These are phyloP conservation scores for Synanceia verrucosa DNA, from an alignment of 2,797 vertebrate species.

Conservation along the genomic window DNA sequence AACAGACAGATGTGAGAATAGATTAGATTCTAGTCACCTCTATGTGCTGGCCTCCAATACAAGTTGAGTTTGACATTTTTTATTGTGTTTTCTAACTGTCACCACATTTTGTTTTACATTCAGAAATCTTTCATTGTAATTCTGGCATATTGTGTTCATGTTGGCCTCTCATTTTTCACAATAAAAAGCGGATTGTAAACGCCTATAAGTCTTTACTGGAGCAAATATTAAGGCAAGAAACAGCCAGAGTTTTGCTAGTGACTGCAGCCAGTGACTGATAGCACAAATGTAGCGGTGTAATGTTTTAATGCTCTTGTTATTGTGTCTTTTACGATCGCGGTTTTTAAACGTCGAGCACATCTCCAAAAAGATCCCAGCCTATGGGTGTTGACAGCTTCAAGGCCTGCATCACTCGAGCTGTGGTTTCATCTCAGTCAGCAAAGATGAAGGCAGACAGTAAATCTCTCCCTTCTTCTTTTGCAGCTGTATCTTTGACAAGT, in stretches of 20 bases:
- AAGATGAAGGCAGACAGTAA: constrained; percentile 36
- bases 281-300: not conserved
- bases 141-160: not conserved
- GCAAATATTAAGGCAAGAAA: constrained; percentile 12
- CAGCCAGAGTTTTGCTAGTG: not conserved
- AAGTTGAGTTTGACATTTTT: too few species aligned
- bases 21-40: not conserved
- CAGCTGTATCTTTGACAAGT: not conserved
- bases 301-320: constrained; percentile 40
- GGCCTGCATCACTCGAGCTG: constrained; percentile 32
- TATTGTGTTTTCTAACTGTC: not conserved
- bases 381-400: constrained; percentile 54
- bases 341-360: constrained; percentile 9
- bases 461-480: constrained; percentile 19
- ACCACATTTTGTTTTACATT: not conserved
- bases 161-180: not conserved
- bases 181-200: not conserved
- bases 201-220: constrained; percentile 22
- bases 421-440: constrained; percentile 41
- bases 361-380: constrained; percentile 16
- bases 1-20: not conserved
- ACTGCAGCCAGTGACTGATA: constrained; percentile 24
- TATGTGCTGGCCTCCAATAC: too few species aligned
- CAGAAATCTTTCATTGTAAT: not conserved
- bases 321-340: constrained; percentile 35